A percentile compares a stretch with the other conserved stretches of the same genome.
Conservation (phyloP, 2,113 vertebrate species). For the Malurus elegans region DNA sequence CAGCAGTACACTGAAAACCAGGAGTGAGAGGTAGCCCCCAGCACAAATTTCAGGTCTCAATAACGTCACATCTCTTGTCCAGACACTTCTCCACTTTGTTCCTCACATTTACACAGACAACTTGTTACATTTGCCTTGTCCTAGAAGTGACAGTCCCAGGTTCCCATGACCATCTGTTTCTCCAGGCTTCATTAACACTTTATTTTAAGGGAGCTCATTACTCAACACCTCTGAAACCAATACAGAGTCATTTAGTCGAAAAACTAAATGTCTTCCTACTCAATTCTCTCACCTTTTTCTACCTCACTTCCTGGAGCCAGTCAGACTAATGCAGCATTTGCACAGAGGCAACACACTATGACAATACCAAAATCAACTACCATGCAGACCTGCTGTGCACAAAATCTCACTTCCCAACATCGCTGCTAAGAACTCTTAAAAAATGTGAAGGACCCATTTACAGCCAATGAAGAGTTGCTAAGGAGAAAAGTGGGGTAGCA, state of each 20-base stretch:
- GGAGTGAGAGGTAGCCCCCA: not conserved
- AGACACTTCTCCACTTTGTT: not conserved
- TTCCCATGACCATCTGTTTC: not conserved
- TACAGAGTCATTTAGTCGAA: not conserved
- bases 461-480: not conserved
- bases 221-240: not conserved
- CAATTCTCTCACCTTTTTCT: not conserved
- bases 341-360: not conserved
- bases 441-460: not conserved
- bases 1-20: not conserved
- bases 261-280: not conserved
- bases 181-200: not conserved
- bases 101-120: not conserved
- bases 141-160: not conserved
- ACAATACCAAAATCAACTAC: not conserved
- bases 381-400: accelerated
- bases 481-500: not conserved
- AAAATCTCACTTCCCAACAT: not conserved
- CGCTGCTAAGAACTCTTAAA: not conserved
- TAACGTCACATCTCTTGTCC: not conserved
- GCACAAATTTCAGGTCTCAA: not conserved
- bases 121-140: not conserved
- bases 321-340: not conserved
- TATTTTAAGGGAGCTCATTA: not conserved
- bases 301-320: not conserved